These are phyloP conservation scores for Leuciscus idus DNA, from an alignment of 2,113 vertebrate species.

Conservation along the genomic window DNA sequence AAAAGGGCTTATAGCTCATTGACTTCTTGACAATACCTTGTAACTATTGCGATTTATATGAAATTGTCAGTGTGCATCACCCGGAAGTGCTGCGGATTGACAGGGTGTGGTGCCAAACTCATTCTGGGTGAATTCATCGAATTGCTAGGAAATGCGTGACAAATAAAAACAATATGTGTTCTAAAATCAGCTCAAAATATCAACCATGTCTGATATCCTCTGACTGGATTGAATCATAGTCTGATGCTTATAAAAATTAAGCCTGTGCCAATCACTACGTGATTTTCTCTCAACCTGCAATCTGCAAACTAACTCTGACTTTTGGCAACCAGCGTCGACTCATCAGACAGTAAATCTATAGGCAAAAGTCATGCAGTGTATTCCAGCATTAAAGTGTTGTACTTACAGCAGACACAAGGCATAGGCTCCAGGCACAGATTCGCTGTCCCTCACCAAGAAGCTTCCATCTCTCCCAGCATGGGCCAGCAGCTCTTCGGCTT, in stretches of 20 bases:
- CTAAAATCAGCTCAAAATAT: not conserved
- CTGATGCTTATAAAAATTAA: not conserved
- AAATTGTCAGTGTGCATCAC: not conserved
- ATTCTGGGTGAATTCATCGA: not conserved
- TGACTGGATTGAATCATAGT: not conserved
- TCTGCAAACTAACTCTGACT: not conserved
- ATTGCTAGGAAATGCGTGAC: not conserved
- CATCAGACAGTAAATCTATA: not conserved
- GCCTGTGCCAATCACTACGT: not conserved
- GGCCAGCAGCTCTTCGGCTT: slow-evolving; percentile 84
- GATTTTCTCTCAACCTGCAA: not conserved
- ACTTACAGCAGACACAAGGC: slow-evolving; percentile 89
- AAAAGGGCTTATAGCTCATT: not conserved
- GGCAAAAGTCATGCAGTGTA: slow-evolving; percentile 4
- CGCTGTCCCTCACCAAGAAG: slow-evolving; percentile 89
- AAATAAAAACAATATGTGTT: not conserved
- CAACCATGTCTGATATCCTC: not conserved
- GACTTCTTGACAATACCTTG: not conserved
- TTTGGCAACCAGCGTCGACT: not conserved
- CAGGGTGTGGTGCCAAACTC: slow-evolving; percentile 9
- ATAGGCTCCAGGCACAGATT: slow-evolving; percentile 86
- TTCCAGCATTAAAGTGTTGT: not conserved
- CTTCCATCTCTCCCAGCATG: slow-evolving; percentile 83
- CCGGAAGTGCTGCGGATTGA: not conserved
- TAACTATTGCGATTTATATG: not conserved